Conservation (phyloP, 2,888 invertebrate species). For the Hybos culiciformis region DNA sequence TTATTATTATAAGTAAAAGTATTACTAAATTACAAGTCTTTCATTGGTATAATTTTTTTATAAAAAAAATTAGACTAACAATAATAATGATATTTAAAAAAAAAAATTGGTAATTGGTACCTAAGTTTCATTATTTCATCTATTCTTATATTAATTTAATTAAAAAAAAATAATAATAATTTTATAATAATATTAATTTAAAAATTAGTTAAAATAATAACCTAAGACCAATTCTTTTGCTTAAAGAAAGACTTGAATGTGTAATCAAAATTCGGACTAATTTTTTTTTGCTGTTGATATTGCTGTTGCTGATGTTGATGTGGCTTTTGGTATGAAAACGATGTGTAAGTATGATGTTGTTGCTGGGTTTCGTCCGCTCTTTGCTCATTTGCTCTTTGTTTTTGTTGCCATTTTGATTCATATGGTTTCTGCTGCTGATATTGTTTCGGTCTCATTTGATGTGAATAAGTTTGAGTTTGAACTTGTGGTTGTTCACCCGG, state of each 20-base stretch:
- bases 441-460: conserved; percentile 41
- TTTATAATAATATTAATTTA: background rate
- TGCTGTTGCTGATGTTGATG: background rate
- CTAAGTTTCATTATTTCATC: background rate
- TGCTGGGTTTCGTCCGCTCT: conserved; percentile 38
- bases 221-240: background rate
- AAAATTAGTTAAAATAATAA: too few relatives aligned
- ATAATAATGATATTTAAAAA: background rate
- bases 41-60: background rate
- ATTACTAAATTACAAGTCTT: conserved; percentile 3
- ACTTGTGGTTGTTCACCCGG: conserved; percentile 13
- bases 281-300: conserved; percentile 3
- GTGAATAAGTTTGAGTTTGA: conserved; percentile 34
- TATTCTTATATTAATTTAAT: too few relatives aligned
- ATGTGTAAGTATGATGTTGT: too few relatives aligned
- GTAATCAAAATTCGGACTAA: conserved; percentile 4
- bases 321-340: too few relatives aligned
- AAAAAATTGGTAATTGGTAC: conserved; percentile 2
- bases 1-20: background rate
- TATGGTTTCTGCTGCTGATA: conserved; percentile 36
- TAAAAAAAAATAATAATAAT: background rate
- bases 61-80: background rate
- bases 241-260: conserved; percentile 7
- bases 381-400: too few relatives aligned
- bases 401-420: conserved; percentile 19